Base-by-base conservation (phyloP, 2,888 invertebrate species). In the Shargacucullia verbasci region DNA sequence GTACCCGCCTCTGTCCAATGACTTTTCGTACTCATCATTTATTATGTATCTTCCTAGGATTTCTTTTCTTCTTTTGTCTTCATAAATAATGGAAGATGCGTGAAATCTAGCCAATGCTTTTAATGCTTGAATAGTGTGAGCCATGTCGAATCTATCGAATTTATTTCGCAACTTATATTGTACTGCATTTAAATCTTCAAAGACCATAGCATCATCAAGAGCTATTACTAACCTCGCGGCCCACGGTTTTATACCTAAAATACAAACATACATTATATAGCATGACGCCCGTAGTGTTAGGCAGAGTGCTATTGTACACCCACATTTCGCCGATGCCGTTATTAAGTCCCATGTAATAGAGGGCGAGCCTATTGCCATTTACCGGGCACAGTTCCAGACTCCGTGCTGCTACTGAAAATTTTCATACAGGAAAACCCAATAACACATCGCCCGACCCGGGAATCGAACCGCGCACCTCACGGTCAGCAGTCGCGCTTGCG, bases 21-120 rank as follows among this genome's bases (percentile, higher is more conserved):
- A 70, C 12, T 82, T 58, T 45, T 70, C 62, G 64, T 82, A 88
- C 14, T 91, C 86, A 33, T 92, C 84, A 61, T 80, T 76, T 37
- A 92, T 78, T n/a, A 61, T 76, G 56, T 86, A 92, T 13, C 72
- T 13, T 27, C 74, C 72, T 10, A 77, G 58, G 53, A 79, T 78
- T 62, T 82, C 85, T 68, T 73, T 87, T 50, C 76, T 89, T 80
- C 68, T 91, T 12, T 80, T 83, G 61, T 94, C 89, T 81, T 95
- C 95, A 65, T 84, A 94, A 57, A 95, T 86, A n/a, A 95, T 86
- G 2, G 93, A 86, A n/a, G 92, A 85, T 0, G 94, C 92, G 62
- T 95, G 95, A 66, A 95, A 92, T 63, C 89, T 87, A 0, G 94
- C 92, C 41, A 95, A 70, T 2, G 93, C 86, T 54, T 84, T 82